Percentiles rank a stretch among this genome's conserved stretches.
phyloP scores from a whole-genome alignment of 2,113 vertebrate species.

The Poeciliopsis occidentalis region DNA sequence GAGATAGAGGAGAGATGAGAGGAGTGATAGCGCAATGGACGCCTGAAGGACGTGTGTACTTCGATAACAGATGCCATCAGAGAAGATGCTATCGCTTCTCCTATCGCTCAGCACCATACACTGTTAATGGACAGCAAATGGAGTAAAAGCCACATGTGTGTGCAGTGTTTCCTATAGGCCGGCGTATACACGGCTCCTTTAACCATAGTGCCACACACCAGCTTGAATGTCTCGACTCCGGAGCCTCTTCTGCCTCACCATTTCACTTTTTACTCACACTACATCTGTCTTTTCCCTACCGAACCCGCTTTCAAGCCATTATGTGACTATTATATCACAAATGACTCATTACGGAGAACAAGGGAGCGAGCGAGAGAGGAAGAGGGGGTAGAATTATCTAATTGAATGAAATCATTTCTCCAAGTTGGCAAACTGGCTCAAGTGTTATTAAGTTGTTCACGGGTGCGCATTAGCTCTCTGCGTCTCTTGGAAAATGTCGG shows the following conservation, averaged over 20 bases:
- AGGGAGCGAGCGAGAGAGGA: constrained; percentile 48
- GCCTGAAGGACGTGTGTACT: constrained; percentile 79
- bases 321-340: constrained; percentile 73
- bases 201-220: not conserved
- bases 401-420: constrained; percentile 78
- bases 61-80: constrained; percentile 74
- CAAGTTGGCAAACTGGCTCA: constrained; percentile 76
- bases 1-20: constrained; percentile 74
- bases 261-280: constrained; percentile 50
- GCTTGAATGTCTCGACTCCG: constrained; percentile 17
- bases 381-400: constrained; percentile 65
- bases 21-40: constrained; percentile 71
- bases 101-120: constrained; percentile 70
- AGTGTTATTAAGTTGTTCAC: constrained; percentile 76
- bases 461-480: constrained; percentile 52
- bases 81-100: constrained; percentile 68
- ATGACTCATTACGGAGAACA: constrained; percentile 69
- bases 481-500: constrained; percentile 48
- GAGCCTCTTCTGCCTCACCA: constrained; percentile 32
- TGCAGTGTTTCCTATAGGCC: constrained; percentile 22
- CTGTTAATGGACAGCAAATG: constrained; percentile 75
- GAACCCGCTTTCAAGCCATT: constrained; percentile 66
- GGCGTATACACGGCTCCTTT: constrained; percentile 25
- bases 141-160: constrained; percentile 25
- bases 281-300: constrained; percentile 66